Evolutionary conservation across 2,888 invertebrate species (phyloP), one percentile per base, ranked within the genome.

Genomic region (Volucella bombylans): DNA sequence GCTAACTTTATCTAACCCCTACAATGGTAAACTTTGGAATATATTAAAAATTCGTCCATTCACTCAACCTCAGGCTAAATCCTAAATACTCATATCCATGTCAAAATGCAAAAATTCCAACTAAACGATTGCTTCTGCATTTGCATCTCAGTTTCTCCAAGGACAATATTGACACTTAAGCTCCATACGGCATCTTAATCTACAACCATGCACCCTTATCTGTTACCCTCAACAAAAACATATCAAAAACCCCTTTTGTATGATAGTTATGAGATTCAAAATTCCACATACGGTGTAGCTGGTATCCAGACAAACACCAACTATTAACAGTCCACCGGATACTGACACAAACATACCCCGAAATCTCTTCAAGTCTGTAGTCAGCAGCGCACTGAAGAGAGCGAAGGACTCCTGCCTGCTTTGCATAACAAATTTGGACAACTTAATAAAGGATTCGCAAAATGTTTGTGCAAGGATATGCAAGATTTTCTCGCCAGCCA

Each of bases 371-470:
- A 47, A 74, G 61, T 55, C 68, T 69, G 64, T 64, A 55, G 50
- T 55, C 68, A 74, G 64, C 73, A 55, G 50, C 41, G 61, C 50
- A 77, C 62, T 65, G 62, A 50, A 62, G 54, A 31, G 31, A 31
- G 6, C 4, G 6, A 31, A 31, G 31, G 31, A 47, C 68, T 83
- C 83, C 41, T 39, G 57, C 54, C 83, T 79, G 73, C 64, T 83
- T 83, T 83, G 83, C 79, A 83, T 83, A 83, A 79, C 83, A 79
- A 83, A 79, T 83, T 83, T 83, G 83, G 79, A 83, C 83, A 83
- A 83, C 83, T 83, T 79, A 83, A 79, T 83, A 83, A 83, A 79
- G 83, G 83, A 83, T 83, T 79, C 69, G 67, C 65, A 83, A 79
- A 83, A 83, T 83, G 69, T 79, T 79, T 83, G 69, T 79, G 83